Evolutionary conservation across 2,888 invertebrate species (phyloP).

Genomic region (Ramazzottius varieornatus): DNA sequence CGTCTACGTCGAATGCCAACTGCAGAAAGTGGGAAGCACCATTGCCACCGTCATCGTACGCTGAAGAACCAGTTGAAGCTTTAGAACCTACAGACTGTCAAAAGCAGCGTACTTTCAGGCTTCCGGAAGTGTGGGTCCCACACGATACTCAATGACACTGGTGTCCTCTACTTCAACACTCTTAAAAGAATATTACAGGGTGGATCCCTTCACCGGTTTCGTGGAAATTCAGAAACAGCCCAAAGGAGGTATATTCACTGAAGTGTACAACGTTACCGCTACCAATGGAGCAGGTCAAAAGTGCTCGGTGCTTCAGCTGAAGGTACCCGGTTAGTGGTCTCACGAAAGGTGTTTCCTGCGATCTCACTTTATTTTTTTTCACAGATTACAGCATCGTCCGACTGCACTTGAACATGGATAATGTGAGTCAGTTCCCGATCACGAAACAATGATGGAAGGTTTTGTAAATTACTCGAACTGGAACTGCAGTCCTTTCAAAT

Average conservation of each 20-base stretch:
- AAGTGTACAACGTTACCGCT: not conserved
- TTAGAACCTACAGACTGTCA: too few species aligned
- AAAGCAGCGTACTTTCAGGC: too few species aligned
- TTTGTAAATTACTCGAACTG: not conserved
- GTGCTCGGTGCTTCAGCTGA: not conserved
- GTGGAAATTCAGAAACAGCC: not conserved
- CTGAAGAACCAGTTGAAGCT: not conserved
- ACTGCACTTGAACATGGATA: not conserved
- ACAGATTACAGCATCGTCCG: not conserved
- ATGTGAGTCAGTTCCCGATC: too few species aligned
- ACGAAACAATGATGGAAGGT: not conserved
- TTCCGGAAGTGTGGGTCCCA: not conserved
- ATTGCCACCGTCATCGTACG: not conserved
- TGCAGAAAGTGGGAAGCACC: not conserved
- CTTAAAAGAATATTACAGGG: not conserved
- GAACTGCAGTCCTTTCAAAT: not conserved
- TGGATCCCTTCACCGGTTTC: not conserved
- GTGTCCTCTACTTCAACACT: not conserved
- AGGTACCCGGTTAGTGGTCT: not conserved
- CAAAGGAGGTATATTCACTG: not conserved
- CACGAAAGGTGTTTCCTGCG: not conserved
- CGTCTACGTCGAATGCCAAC: not conserved
- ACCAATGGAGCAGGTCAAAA: not conserved
- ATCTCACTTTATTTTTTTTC: not conserved
- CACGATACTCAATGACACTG: not conserved